Percentiles rank a stretch among this genome's conserved stretches.
These are phyloP conservation scores for Boloria selene DNA, from an alignment of 2,888 invertebrate species.

Conservation along the genomic window DNA sequence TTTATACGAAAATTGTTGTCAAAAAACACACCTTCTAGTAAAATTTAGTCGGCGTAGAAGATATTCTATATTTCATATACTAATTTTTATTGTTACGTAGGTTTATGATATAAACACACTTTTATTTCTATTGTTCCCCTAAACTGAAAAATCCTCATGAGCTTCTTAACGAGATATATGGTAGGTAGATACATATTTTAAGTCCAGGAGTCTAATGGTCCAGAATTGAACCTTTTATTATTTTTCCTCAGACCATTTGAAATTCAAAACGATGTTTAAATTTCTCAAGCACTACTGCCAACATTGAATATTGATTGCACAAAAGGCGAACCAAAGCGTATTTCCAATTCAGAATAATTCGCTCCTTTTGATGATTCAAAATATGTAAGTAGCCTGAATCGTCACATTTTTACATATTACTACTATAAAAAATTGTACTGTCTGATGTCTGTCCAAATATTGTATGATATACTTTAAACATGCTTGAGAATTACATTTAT, in stretches of 20 bases:
- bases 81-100: too few species aligned
- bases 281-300: slow-evolving; percentile 67
- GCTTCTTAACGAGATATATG: too few species aligned
- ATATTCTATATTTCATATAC: too few species aligned
- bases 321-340: slow-evolving; percentile 82
- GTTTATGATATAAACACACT: too few species aligned
- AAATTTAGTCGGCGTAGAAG: too few species aligned
- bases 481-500: too few species aligned
- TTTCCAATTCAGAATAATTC: slow-evolving; percentile 82
- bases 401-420: slow-evolving; percentile 68
- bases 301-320: slow-evolving; percentile 83
- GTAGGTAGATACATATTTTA: too few species aligned
- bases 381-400: slow-evolving; percentile 81
- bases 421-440: background rate
- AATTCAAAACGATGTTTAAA: slow-evolving; percentile 48
- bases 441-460: background rate
- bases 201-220: slow-evolving; percentile 7
- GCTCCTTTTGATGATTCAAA: slow-evolving; percentile 79
- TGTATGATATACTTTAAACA: too few species aligned
- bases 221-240: slow-evolving; percentile 5
- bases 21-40: too few species aligned
- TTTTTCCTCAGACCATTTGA: slow-evolving; percentile 32
- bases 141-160: too few species aligned
- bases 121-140: too few species aligned
- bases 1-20: too few species aligned